Evolutionary conservation across 2,888 invertebrate genomes (phyloP), one percentile per base, ranked within the genome.

Genomic region (Gymnosoma rotundatum): DNA sequence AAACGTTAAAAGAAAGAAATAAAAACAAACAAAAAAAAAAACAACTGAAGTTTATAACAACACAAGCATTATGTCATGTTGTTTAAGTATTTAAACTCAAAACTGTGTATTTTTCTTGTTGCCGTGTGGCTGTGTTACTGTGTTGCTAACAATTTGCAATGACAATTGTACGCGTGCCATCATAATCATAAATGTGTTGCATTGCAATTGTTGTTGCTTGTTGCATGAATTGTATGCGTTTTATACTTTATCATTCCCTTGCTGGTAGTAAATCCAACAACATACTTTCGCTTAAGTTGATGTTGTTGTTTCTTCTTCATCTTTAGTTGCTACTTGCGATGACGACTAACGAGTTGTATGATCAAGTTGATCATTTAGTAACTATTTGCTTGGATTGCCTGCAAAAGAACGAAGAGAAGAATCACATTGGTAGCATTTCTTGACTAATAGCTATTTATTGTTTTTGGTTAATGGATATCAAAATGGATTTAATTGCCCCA

Each of bases 131-230:
- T 78, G 83, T 25, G 54, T 72, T 38, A 45, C 36, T 69, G 83
- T 76, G 81, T 74, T 86, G 87, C 85, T 83, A 86, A 85, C 87
- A 87, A 87, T 87, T 87, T 85, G 87, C 88, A 88, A 86, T 86
- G 86, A 86, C 88, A 87, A 88, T 88, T 81, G 84, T 84, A 84
- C 88, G 88, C 88, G 88, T 88, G 88, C 88, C 88, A 88, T 81
- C 73, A 81, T 88, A 88, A 88, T 88, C 88, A 87, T 87, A 88
- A 87, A 88, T 86, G 88, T 79, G 66, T 79, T 79, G 58, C 50
- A 32, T 58, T 36, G 76, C 64, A 73, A 67, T 64, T 83, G 61
- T 36, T 78, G 78, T 52, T 66, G 61, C 50, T 12, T 8, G 64
- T 32, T 18, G 58, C 54, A 42, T n/a, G 32, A 14, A 10, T 12